Evolutionary conservation across 2,888 invertebrate genomes (phyloP).

Genomic region (Helleia helle): DNA sequence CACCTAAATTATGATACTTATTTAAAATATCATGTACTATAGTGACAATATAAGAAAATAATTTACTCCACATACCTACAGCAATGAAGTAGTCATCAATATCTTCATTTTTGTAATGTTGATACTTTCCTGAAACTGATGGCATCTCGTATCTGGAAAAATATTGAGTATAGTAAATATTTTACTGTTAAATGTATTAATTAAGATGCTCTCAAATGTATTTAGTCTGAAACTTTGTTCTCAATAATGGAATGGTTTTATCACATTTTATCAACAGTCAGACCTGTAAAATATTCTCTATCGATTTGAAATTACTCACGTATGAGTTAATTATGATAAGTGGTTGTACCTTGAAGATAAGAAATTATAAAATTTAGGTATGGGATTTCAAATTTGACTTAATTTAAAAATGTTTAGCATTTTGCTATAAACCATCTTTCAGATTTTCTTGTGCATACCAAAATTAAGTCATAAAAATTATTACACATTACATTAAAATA

Average conservation of each 20-base stretch:
- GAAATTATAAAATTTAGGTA: too few species aligned
- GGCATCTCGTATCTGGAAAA: conserved; percentile 52
- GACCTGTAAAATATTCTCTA: not conserved
- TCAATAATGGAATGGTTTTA: too few species aligned
- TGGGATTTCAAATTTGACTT: too few species aligned
- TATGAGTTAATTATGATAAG: conserved; percentile 1
- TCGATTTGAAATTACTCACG: not conserved
- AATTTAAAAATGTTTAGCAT: too few species aligned
- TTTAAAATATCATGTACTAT: not conserved
- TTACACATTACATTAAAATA: too few species aligned
- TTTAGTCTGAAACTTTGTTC: too few species aligned
- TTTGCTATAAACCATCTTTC: too few species aligned
- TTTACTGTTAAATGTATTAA: not conserved
- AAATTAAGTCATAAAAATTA: too few species aligned
- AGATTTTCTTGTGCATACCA: too few species aligned
- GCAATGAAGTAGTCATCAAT: conserved; percentile 77
- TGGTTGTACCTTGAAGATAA: not conserved
- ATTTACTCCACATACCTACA: conserved; percentile 60
- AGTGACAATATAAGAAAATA: not conserved
- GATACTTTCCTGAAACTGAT: conserved; percentile 75
- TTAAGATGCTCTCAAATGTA: too few species aligned
- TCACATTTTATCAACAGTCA: not conserved
- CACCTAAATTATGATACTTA: conserved; percentile 54
- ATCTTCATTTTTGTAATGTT: conserved; percentile 78
- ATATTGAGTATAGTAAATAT: not conserved